A percentile compares a stretch with the other conserved stretches of the same genome.
Evolutionary conservation across 2,113 vertebrate species (phyloP).

Genomic region (Ceuthmochares aereus): DNA sequence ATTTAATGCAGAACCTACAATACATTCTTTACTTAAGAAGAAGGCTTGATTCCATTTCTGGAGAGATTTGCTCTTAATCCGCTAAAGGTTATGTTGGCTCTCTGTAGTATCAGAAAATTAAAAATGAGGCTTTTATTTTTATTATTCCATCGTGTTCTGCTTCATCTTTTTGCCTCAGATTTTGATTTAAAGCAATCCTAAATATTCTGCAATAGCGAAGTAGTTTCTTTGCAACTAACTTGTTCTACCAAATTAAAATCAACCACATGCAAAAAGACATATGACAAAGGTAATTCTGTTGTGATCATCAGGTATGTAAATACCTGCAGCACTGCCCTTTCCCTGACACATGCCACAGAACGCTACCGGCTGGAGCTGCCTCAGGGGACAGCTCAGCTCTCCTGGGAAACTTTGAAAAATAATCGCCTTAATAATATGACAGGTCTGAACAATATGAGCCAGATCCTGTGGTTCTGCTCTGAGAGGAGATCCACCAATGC

Average conservation of each 20-base stretch:
- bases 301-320: conserved; percentile 60
- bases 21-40: conserved; percentile 38
- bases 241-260: conserved; percentile 42
- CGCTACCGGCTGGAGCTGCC: conserved; percentile 25
- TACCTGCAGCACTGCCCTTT: conserved; percentile 36
- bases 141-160: neutral
- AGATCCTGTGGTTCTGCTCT: neutral
- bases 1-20: conserved; percentile 47
- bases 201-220: conserved; percentile 14
- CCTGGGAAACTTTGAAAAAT: conserved; percentile 47
- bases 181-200: conserved; percentile 32
- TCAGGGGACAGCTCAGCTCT: neutral
- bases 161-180: conserved; percentile 2
- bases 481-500: rapidly evolving
- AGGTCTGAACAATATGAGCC: conserved; percentile 23
- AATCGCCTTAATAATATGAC: conserved; percentile 4
- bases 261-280: neutral
- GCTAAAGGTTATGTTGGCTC: conserved; percentile 54
- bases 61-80: conserved; percentile 67
- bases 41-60: conserved; percentile 52
- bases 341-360: conserved; percentile 18
- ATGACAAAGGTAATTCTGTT: neutral
- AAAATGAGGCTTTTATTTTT: conserved; percentile 43
- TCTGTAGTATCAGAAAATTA: conserved; percentile 51
- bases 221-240: neutral